phyloP scores from a whole-genome alignment of 2,797 vertebrate genomes.

The Delichon dasypus region DNA sequence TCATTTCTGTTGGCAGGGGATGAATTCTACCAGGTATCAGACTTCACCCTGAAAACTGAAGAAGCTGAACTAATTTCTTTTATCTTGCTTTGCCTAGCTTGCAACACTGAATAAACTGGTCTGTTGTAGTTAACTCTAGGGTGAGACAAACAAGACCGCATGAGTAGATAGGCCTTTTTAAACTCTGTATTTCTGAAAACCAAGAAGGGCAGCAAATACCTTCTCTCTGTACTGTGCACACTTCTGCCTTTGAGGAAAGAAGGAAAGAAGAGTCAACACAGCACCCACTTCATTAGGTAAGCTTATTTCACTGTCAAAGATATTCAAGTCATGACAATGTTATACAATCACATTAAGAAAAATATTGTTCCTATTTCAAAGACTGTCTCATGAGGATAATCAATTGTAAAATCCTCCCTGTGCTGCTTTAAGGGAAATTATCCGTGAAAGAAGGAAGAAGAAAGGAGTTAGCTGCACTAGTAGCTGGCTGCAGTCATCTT shows the following conservation, averaged over 20 bases:
- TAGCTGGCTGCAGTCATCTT: background rate
- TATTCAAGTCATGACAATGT: background rate
- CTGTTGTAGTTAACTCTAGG: background rate
- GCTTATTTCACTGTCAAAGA: background rate
- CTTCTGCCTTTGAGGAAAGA: background rate
- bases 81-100: background rate
- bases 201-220: background rate
- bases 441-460: background rate
- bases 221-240: background rate
- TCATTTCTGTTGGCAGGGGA: background rate
- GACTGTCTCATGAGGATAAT: background rate
- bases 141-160: background rate
- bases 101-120: background rate
- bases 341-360: background rate
- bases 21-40: background rate
- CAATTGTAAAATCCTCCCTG: background rate
- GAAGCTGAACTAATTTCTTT: background rate
- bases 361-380: slow-evolving; percentile 9
- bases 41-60: background rate
- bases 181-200: background rate
- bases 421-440: background rate
- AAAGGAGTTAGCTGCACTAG: background rate
- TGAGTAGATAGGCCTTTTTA: background rate
- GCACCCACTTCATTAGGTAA: background rate
- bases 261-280: background rate